These are phyloP conservation scores for Polyodon spathula DNA, from an alignment of 2,113 vertebrate genomes.

Conservation along the genomic window DNA sequence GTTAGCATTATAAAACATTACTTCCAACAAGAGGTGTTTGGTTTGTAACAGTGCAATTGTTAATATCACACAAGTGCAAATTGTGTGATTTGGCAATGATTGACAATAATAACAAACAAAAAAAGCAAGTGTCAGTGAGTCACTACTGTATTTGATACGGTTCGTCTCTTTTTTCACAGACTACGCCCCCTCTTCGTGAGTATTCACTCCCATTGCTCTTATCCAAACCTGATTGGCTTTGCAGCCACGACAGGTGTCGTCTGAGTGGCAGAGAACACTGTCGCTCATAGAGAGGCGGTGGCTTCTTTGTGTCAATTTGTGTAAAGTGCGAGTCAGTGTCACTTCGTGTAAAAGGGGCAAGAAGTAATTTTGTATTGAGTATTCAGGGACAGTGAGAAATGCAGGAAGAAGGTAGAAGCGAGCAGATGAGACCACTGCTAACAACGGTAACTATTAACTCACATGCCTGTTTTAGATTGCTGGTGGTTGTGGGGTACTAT, in stretches of 20 bases:
- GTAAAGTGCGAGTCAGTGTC: conserved; percentile 16
- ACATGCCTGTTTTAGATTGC: not conserved
- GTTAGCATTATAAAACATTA: too few relatives aligned
- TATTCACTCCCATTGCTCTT: not conserved
- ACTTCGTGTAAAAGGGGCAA: conserved; percentile 15
- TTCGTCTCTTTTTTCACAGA: conserved; percentile 11
- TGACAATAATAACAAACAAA: too few relatives aligned
- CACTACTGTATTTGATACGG: too few relatives aligned
- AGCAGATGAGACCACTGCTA: conserved; percentile 33
- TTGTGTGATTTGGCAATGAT: too few relatives aligned
- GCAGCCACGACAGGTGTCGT: not conserved
- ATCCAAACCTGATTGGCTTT: conserved; percentile 4
- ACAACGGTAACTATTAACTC: conserved; percentile 22
- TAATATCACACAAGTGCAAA: too few relatives aligned
- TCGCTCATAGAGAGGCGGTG: conserved; percentile 21
- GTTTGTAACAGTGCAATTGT: too few relatives aligned
- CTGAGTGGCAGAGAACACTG: not conserved
- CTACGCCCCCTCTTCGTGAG: not conserved
- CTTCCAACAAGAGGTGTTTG: too few relatives aligned
- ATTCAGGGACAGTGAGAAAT: conserved; percentile 22
- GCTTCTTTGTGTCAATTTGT: conserved; percentile 13
- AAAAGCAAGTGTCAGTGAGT: too few relatives aligned
- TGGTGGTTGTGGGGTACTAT: too few relatives aligned
- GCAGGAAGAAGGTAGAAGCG: conserved; percentile 26
- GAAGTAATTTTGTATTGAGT: conserved; percentile 18